A percentile compares a stretch with the other conserved stretches of the same genome.
phyloP scores from a whole-genome alignment of 2,888 invertebrate species.

The Eurois occulta region DNA sequence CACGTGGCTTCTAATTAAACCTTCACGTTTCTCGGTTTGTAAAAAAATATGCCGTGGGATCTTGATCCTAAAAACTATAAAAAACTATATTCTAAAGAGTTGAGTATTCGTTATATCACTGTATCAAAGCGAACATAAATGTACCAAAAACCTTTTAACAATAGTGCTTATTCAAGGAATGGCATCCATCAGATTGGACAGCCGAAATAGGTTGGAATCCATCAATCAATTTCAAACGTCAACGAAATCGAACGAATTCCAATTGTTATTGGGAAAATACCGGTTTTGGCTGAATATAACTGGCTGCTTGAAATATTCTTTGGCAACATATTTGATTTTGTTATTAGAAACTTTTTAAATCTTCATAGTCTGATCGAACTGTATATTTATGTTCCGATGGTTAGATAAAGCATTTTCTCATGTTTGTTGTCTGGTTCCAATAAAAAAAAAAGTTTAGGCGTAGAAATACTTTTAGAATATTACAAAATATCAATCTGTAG shows the following conservation, averaged over 20 bases:
- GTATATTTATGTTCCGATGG: not conserved
- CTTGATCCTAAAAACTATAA: not conserved
- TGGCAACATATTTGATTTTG: not conserved
- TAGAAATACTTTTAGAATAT: not conserved
- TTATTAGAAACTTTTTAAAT: slow-evolving; percentile 1
- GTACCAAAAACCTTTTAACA: slow-evolving; percentile 12
- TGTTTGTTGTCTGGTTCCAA: not conserved
- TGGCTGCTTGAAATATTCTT: slow-evolving; percentile 1
- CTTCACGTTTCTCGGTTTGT: not conserved
- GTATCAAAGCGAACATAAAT: slow-evolving; percentile 8
- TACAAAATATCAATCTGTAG: not conserved
- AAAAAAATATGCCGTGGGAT: not conserved
- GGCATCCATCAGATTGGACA: slow-evolving; percentile 55
- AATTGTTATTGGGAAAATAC: slow-evolving; percentile 13
- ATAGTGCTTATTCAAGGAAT: slow-evolving; percentile 26
- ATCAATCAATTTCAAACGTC: slow-evolving; percentile 58
- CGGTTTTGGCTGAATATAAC: slow-evolving; percentile 10
- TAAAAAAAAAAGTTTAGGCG: not conserved
- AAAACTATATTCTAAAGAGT: not conserved
- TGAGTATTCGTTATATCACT: not conserved
- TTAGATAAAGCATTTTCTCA: not conserved
- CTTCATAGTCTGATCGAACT: not conserved
- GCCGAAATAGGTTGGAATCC: slow-evolving; percentile 45
- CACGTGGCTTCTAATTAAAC: not conserved
- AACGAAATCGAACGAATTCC: slow-evolving; percentile 43